Evolutionary conservation across 2,888 invertebrate genomes (phyloP), one percentile per base, ranked within the genome.

Genomic region (Pristionchus exspectatus): DNA sequence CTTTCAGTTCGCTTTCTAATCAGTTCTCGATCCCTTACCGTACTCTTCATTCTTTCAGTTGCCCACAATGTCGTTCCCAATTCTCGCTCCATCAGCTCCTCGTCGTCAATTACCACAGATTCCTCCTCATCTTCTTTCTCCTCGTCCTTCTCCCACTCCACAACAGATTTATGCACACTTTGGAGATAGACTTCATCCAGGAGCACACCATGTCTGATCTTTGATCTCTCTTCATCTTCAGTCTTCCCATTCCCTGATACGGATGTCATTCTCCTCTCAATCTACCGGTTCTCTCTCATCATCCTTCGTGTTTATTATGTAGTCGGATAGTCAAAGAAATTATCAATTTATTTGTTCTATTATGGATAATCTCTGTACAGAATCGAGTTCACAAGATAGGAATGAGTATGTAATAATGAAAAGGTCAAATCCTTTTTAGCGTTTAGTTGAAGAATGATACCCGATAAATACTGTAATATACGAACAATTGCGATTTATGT

Each of bases 71-170:
- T 92, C 92, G 16, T 92, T 93, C 88, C 92, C 92, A 5, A 91
- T 93, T 54, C 91, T 93, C 38, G 92, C 93, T 4, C 93, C 93
- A 38, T 91, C 92, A 16, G 91, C 92, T 24, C 92, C 93, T 9
- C 90, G 93, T 59, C 89, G 93, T 54, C 92, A 93, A 89, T 91
- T 93, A 30, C 93, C 93, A 24, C 91, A 92, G 90, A 92, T 92
- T 59, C 92, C 92, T 50, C 90, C 91, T 1, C 93, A 93, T 90
- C 90, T 93, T 63, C 91, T 91, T n/a, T 92, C 93, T 3, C 93
- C 93, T 10, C 89, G 89, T 33, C 83, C 89, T 27, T 89, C 89
- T 63, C 81, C 83, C 81, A 81, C 89, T 89, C 63, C 87, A 27
- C 27, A 12, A 24, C 44, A 69, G 9, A 21, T 30, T 1, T 87